Percentiles rank a stretch among this genome's conserved stretches.
Conservation (phyloP, 1,140 invertebrate genomes). For the Bradynema listronoti region DNA sequence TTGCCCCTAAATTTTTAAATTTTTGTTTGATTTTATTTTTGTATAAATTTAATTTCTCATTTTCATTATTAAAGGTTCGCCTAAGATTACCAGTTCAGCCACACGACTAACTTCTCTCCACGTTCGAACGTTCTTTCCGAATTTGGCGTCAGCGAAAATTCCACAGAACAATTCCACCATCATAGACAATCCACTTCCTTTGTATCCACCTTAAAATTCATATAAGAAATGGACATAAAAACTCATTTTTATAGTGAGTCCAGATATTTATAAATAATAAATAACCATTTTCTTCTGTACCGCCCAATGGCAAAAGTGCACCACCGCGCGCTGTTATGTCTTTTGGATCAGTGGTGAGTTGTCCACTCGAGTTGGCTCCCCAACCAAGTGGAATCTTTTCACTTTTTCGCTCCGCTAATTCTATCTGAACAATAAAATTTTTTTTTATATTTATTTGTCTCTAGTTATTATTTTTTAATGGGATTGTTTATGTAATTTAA, state of each 20-base stretch:
- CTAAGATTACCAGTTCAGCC: constrained; percentile 66
- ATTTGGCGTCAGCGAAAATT: constrained; percentile 60
- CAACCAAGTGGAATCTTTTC: constrained; percentile 70
- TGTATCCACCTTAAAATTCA: constrained; percentile 68
- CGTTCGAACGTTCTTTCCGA: constrained; percentile 66
- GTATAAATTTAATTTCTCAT: too few species aligned
- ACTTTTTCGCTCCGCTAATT: constrained; percentile 47
- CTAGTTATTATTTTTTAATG: too few species aligned
- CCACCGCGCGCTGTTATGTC: constrained; percentile 66
- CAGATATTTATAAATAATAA: background rate
- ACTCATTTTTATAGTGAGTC: too few species aligned
- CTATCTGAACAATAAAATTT: constrained; percentile 37
- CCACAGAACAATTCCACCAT: constrained; percentile 72
- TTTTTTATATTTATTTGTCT: too few species aligned
- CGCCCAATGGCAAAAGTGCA: constrained; percentile 77
- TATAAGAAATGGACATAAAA: too few species aligned
- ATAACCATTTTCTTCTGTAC: constrained; percentile 63
- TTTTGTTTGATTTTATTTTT: too few species aligned
- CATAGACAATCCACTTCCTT: constrained; percentile 77
- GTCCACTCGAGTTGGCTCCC: constrained; percentile 71
- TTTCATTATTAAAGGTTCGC: background rate
- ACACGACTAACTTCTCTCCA: constrained; percentile 67
- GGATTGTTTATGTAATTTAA: background rate
- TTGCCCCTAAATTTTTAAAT: constrained; percentile 65
- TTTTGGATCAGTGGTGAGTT: constrained; percentile 65